A percentile compares a stretch with the other conserved stretches of the same genome.
phyloP scores from a whole-genome alignment of 2,888 invertebrate genomes.

The Plutella xylostella region DNA sequence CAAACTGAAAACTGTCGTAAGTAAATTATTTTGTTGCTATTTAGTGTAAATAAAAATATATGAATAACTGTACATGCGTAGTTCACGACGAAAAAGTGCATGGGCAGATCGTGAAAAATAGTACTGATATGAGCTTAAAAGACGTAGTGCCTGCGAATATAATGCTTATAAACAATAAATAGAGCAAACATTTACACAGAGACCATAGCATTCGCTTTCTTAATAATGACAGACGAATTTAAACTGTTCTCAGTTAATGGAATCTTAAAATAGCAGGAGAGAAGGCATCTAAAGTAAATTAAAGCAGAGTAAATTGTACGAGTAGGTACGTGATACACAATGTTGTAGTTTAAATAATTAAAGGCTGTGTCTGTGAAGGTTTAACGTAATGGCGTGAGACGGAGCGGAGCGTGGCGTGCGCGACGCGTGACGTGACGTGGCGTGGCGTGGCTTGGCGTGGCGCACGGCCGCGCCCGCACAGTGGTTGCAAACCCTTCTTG shows the following conservation, averaged over 20 bases:
- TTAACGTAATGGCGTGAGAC: constrained; percentile 28
- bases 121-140: constrained; percentile 76
- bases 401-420: too few species aligned
- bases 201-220: constrained; percentile 15
- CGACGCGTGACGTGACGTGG: too few species aligned
- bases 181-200: constrained; percentile 34
- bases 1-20: background rate
- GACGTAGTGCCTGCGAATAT: constrained; percentile 74
- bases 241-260: constrained; percentile 23
- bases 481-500: background rate
- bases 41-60: constrained; percentile 45
- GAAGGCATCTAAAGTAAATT: constrained; percentile 1
- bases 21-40: constrained; percentile 12
- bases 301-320: constrained; percentile 8
- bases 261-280: constrained; percentile 4
- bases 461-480: too few species aligned
- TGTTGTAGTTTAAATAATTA: constrained; percentile 22
- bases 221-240: constrained; percentile 31
- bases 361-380: constrained; percentile 52
- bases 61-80: constrained; percentile 50
- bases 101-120: constrained; percentile 57
- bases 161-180: constrained; percentile 54
- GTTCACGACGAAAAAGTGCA: constrained; percentile 54
- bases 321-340: constrained; percentile 26
- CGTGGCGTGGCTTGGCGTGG: too few species aligned